Base-by-base conservation (phyloP, 2,797 vertebrate genomes). In the Clamator glandarius region DNA sequence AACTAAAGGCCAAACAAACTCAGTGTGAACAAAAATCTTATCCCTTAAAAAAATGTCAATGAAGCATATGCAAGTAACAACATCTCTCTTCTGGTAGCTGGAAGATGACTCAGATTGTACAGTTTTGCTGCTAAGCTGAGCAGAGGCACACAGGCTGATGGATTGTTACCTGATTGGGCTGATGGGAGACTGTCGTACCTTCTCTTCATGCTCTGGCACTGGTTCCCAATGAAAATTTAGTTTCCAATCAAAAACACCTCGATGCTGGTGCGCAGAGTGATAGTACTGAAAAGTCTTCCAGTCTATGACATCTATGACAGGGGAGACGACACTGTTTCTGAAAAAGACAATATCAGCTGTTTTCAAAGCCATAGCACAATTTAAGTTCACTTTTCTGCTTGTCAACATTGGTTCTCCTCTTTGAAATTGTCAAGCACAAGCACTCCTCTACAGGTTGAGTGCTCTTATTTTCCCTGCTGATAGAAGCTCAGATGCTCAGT, bases 191-290 rank as follows among this genome's bases (percentile, higher is more conserved):
- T 95, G 95, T 50, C 95, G 97, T 92, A 97, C 95, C 87, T 97
- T 97, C 76, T 96, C 96, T 85, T 98, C 97, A 46, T 18, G 89
- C 77, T 97, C 96, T 12, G 97, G 95, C 91, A 98, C 72, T 20
- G 95, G 96, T 68, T 98, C 98, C 99, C 98, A 99, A 58, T 96
- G 96, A 94, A 99, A 99, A 97, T 99, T 97, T 84, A 99, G 97
- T 83, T 98, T 98, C 99, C 99, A 99, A 85, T 99, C 98, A 88
- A 99, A 98, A 85, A 98, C 97, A 72, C 98, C 98, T 75, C 97
- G 98, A 54, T 98, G 97, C 59, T 98, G 95, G 76, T 98, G 97
- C 90, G 81, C 81, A 54, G 98, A 98, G 86, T 98, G 98, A 78
- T 98, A 97, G 97, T 99, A 99, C 81, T 98, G 97, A 88, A 98